Conservation (phyloP, 2,888 invertebrate species). For the Drosophila subquinaria region DNA sequence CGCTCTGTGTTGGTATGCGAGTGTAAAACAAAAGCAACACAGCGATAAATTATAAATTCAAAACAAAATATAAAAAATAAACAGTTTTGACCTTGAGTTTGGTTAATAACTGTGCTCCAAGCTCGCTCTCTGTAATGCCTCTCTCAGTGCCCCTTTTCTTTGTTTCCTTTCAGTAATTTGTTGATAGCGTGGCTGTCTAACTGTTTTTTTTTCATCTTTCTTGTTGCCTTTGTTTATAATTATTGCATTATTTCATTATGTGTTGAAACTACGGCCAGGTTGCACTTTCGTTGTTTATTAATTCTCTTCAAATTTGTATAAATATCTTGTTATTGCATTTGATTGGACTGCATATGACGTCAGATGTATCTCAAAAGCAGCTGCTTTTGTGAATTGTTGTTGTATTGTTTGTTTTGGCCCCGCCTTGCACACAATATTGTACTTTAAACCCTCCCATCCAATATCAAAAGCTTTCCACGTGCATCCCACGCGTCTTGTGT, state of each 20-base stretch:
- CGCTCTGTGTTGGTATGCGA: constrained; percentile 17
- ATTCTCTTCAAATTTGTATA: constrained; percentile 14
- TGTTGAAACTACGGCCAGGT: constrained; percentile 57
- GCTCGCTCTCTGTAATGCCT: constrained; percentile 18
- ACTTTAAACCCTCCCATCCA: constrained; percentile 46
- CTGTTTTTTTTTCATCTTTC: constrained; percentile 39
- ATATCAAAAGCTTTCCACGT: constrained; percentile 53
- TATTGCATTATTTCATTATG: constrained; percentile 65
- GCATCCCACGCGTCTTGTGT: constrained; percentile 45
- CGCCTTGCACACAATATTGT: constrained; percentile 46
- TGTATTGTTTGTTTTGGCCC: constrained; percentile 40
- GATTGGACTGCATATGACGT: constrained; percentile 38
- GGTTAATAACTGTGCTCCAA: constrained; percentile 77
- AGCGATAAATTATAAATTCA: constrained; percentile 82
- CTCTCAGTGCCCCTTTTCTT: constrained; percentile 31
- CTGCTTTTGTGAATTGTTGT: constrained; percentile 16
- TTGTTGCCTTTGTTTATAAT: constrained; percentile 58
- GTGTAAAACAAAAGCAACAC: constrained; percentile 77
- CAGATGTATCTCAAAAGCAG: constrained; percentile 28
- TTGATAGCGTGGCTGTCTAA: constrained; percentile 67
- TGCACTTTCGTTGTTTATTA: constrained; percentile 40
- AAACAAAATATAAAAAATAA: constrained; percentile 85
- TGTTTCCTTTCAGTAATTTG: constrained; percentile 42
- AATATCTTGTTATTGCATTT: constrained; percentile 9
- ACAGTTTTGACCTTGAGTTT: constrained; percentile 85